phyloP scores from a whole-genome alignment of 2,113 vertebrate species.

The Balaenoptera acutorostrata region DNA sequence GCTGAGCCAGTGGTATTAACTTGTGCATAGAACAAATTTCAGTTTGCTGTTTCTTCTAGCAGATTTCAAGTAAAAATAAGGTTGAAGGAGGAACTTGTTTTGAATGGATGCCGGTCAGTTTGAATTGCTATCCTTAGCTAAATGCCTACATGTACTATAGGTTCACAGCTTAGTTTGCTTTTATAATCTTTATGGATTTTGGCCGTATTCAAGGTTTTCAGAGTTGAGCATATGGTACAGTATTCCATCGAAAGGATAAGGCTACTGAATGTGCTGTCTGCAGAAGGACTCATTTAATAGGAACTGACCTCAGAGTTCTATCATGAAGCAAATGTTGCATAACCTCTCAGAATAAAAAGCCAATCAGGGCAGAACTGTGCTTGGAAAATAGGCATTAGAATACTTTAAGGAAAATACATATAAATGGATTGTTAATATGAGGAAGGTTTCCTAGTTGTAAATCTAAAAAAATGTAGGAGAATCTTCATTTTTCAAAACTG shows the following conservation, averaged over 20 bases:
- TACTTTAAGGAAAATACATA: neutral
- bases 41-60: conserved; percentile 75
- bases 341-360: neutral
- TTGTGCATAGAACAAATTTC: conserved; percentile 79
- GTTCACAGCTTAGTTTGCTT: conserved; percentile 79
- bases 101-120: conserved; percentile 81
- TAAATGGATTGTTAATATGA: conserved; percentile 51
- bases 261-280: conserved; percentile 81
- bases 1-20: conserved; percentile 82
- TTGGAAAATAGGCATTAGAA: conserved; percentile 38
- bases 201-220: conserved; percentile 67
- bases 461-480: conserved; percentile 64
- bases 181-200: conserved; percentile 73
- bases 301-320: conserved; percentile 47
- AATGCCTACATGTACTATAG: conserved; percentile 75
- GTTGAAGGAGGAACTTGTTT: conserved; percentile 79
- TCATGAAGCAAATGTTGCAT: conserved; percentile 27
- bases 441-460: conserved; percentile 47
- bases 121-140: conserved; percentile 81
- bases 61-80: conserved; percentile 85
- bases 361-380: conserved; percentile 53
- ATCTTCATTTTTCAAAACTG: conserved; percentile 64
- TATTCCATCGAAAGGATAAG: conserved; percentile 78
- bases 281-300: conserved; percentile 84
- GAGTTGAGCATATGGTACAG: conserved; percentile 70